Conservation (phyloP, 2,797 vertebrate genomes). For the Darevskia nairensis region DNA sequence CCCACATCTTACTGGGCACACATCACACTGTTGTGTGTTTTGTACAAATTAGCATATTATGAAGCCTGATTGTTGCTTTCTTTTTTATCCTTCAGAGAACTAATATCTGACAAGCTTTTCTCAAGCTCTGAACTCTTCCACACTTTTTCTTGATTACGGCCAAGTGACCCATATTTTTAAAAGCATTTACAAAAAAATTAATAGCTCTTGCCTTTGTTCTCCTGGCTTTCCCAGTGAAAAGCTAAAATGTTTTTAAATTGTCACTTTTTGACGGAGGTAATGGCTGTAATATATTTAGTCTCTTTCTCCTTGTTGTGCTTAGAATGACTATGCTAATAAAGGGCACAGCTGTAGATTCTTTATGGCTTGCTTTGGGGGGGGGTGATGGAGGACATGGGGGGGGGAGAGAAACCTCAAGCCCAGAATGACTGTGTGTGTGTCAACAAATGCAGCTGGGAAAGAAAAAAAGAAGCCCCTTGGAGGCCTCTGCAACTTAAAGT, state of each 20-base stretch:
- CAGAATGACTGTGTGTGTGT: slow-evolving; percentile 93
- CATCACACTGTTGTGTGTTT: slow-evolving; percentile 58
- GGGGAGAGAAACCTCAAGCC: slow-evolving; percentile 46
- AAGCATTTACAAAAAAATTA: slow-evolving; percentile 90
- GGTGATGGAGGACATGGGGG: slow-evolving; percentile 75
- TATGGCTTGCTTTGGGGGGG: slow-evolving; percentile 83
- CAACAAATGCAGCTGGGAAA: slow-evolving; percentile 96
- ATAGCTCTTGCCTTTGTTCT: slow-evolving; percentile 77
- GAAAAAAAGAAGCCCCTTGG: slow-evolving; percentile 85
- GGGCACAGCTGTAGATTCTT: slow-evolving; percentile 97
- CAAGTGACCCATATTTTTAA: slow-evolving; percentile 88
- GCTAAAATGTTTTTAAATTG: slow-evolving; percentile 91
- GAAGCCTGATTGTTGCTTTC: not conserved
- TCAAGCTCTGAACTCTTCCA: slow-evolving; percentile 68
- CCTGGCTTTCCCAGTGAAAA: slow-evolving; percentile 79
- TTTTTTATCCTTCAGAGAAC: not conserved
- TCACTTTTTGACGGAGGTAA: slow-evolving; percentile 90
- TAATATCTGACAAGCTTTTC: slow-evolving; percentile 61
- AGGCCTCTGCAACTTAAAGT: slow-evolving; percentile 81
- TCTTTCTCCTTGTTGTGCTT: slow-evolving; percentile 71
- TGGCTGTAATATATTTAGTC: slow-evolving; percentile 90
- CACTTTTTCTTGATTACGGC: slow-evolving; percentile 65
- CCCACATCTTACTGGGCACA: slow-evolving; percentile 43
- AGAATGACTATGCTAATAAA: slow-evolving; percentile 90
- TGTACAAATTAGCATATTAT: slow-evolving; percentile 69